Base-by-base conservation (phyloP, 2,888 invertebrate genomes). In the Blastobasis lacticolella region DNA sequence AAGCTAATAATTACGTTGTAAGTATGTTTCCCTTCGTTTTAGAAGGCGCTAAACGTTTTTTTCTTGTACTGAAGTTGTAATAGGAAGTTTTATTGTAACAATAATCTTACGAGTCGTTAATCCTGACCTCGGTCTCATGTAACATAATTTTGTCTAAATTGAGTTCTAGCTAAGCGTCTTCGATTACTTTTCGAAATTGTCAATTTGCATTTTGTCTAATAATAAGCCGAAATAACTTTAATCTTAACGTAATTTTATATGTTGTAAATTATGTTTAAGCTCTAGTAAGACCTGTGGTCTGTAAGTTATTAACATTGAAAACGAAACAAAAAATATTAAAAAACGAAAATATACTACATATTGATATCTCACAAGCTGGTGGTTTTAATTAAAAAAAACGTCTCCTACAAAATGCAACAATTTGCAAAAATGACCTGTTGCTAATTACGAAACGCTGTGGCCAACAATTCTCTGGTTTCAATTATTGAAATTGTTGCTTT, bases 261-360 rank as follows among this genome's bases (percentile, higher is more conserved):
- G 51, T 55, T 63, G 66, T 52, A 58, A 56, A 57, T 57, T 57
- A 57, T 60, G 50, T 54, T 55, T 60, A 63, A 61, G 59, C 57
- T 62, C 60, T 56, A 57, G 86, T 85, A 86, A 82, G 87, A 84
- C 85, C 85, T 71, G 51, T 87, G 86, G 85, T 86, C 86, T 84
- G 64, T 82, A 83, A 82, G 78, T 67, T 71, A 71, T 58, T 75
- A 73, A 75, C 62, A 63, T 55, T 62, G 61, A 64, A 66, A 68
- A 52, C 56, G 64, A 63, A 59, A 61, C 56, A 55, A 59, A 65
- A 61, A 62, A 61, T 61, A 56, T 57, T 59, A 60, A 61, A 56
- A 53, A 47, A 55, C 55, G 49, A 46, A 56, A 57, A 47, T 58
- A 46, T 47, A 55, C 42, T 43, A 23, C 23, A 2, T 23, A 23